phyloP scores from a whole-genome alignment of 2,797 vertebrate species.

The Okamejei kenojei region DNA sequence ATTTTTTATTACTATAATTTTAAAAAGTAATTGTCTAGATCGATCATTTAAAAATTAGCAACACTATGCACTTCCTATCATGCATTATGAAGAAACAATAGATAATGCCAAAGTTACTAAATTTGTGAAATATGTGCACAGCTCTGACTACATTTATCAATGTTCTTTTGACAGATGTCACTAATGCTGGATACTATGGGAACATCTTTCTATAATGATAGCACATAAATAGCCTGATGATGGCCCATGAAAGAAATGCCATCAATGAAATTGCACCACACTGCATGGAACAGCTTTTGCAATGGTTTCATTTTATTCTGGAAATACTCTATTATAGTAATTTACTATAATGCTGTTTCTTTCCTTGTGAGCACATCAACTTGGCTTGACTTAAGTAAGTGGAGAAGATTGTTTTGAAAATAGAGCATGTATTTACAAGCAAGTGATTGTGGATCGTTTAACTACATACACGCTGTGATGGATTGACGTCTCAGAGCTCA shows the following conservation, averaged over 20 bases:
- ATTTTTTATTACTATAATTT: background rate
- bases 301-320: background rate
- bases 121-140: background rate
- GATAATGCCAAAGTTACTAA: background rate
- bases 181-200: background rate
- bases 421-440: background rate
- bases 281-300: background rate
- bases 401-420: conserved; percentile 18
- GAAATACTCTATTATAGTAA: conserved; percentile 5
- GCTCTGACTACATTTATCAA: background rate
- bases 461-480: background rate
- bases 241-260: background rate
- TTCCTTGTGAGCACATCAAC: background rate
- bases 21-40: background rate
- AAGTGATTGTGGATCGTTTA: conserved; percentile 6
- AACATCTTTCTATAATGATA: background rate
- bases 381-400: background rate
- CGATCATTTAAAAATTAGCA: background rate
- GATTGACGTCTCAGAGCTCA: background rate
- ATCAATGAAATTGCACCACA: background rate
- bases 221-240: background rate
- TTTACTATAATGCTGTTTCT: background rate
- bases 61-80: background rate
- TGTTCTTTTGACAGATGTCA: background rate
- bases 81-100: background rate